These are phyloP conservation scores for Falco peregrinus DNA, from an alignment of 2,797 vertebrate genomes.

Conservation along the genomic window DNA sequence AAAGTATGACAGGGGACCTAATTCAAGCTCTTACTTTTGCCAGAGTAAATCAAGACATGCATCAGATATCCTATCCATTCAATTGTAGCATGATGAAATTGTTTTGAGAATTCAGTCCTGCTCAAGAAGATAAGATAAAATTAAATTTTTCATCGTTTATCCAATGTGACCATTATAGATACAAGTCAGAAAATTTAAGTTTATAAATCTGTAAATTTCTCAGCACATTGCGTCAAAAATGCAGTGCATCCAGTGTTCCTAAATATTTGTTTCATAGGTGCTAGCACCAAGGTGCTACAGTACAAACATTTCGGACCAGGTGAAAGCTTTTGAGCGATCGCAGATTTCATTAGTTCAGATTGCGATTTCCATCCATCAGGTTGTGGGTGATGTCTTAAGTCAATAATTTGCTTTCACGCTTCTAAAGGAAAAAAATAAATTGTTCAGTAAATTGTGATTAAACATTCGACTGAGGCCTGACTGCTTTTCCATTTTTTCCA, in stretches of 20 bases:
- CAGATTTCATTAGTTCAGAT: not conserved
- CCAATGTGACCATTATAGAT: not conserved
- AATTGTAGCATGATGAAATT: not conserved
- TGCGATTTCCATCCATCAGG: not conserved
- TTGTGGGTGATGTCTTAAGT: not conserved
- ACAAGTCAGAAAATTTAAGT: not conserved
- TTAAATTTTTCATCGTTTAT: accelerated
- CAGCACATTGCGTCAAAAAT: not conserved
- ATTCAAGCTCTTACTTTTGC: not conserved
- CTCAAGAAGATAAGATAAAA: not conserved
- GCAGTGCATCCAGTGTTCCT: not conserved
- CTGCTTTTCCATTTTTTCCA: not conserved
- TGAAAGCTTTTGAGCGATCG: not conserved
- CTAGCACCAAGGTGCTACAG: not conserved
- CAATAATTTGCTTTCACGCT: not conserved
- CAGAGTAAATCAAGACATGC: not conserved
- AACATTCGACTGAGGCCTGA: not conserved
- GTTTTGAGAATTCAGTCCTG: not conserved
- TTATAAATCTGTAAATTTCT: not conserved
- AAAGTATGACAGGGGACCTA: not conserved
- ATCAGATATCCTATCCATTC: too few relatives aligned
- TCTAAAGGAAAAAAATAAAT: not conserved
- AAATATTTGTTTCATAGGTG: not conserved
- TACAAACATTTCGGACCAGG: not conserved
- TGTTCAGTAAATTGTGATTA: not conserved